These are phyloP conservation scores for Incurvaria masculella DNA, from an alignment of 2,888 invertebrate species.

Conservation along the genomic window DNA sequence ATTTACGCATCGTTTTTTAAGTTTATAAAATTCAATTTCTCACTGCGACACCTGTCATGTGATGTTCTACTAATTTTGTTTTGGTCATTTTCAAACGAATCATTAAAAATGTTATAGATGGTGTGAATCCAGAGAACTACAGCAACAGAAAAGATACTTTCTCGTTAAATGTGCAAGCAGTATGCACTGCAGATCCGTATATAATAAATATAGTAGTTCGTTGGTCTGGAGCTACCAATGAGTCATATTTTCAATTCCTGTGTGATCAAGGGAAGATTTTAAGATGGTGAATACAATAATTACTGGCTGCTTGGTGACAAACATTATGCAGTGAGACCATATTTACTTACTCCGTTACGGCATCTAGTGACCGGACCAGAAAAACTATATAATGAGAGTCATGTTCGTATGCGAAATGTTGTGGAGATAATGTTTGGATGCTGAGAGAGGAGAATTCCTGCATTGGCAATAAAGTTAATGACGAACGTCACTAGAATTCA, in stretches of 20 bases:
- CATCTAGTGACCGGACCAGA: conserved; percentile 6
- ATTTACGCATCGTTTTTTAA: too few species aligned
- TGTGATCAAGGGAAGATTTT: not conserved
- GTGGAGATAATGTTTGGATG: conserved; percentile 7
- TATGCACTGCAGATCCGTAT: conserved; percentile 13
- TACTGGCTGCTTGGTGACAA: conserved; percentile 8
- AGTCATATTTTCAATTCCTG: conserved; percentile 3
- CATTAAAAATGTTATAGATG: too few species aligned
- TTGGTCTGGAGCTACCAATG: conserved; percentile 15
- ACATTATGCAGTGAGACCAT: conserved; percentile 9
- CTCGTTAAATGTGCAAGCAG: conserved; percentile 14
- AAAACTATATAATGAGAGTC: conserved; percentile 8
- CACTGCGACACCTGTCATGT: too few species aligned
- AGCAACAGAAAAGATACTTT: conserved; percentile 12
- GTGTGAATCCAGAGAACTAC: conserved; percentile 7
- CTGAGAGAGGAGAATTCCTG: conserved; percentile 8
- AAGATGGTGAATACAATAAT: not conserved
- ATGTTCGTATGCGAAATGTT: conserved; percentile 8
- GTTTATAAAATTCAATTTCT: too few species aligned
- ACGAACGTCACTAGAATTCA: not conserved
- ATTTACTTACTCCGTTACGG: conserved; percentile 8
- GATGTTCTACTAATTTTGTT: too few species aligned
- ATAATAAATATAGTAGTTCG: conserved; percentile 15
- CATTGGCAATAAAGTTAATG: conserved; percentile 4
- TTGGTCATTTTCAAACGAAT: too few species aligned